Evolutionary conservation across 2,113 vertebrate species (phyloP).

Genomic region (Synchiropus splendidus): DNA sequence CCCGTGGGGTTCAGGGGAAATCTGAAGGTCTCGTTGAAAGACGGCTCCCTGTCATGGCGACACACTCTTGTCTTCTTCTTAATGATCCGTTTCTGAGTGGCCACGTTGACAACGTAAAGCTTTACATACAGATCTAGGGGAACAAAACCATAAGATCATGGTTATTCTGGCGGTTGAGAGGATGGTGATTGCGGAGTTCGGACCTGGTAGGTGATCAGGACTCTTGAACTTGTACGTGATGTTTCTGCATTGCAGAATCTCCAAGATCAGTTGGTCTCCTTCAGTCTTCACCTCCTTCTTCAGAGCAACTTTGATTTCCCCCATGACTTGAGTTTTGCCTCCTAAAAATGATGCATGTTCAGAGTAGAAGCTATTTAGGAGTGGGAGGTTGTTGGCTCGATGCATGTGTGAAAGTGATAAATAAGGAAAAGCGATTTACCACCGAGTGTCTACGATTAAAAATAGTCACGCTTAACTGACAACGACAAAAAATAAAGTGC

Average conservation of each 20-base stretch:
- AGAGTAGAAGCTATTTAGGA: too few species aligned
- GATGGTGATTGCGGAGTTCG: neutral
- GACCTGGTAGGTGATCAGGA: slow-evolving; percentile 97
- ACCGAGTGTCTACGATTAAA: too few species aligned
- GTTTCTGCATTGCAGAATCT: slow-evolving; percentile 97
- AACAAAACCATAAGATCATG: neutral
- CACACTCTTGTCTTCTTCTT: slow-evolving; percentile 99
- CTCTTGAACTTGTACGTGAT: slow-evolving; percentile 99
- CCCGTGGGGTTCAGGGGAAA: slow-evolving; percentile 91
- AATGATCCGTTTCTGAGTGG: slow-evolving; percentile 92
- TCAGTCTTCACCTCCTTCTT: slow-evolving; percentile 99
- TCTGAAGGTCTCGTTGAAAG: slow-evolving; percentile 97
- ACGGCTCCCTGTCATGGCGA: slow-evolving; percentile 92
- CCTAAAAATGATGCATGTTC: slow-evolving; percentile 43
- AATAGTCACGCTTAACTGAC: too few species aligned
- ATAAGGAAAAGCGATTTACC: too few species aligned
- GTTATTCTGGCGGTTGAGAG: neutral
- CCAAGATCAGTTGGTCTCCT: slow-evolving; percentile 92
- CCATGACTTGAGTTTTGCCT: slow-evolving; percentile 91
- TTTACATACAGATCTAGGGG: slow-evolving; percentile 90
- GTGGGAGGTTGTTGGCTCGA: too few species aligned
- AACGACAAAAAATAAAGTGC: too few species aligned
- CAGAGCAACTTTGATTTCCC: slow-evolving; percentile 95
- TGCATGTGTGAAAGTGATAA: too few species aligned
- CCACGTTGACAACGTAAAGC: slow-evolving; percentile 91